Percentiles rank a stretch among this genome's conserved stretches.
These are phyloP conservation scores for Lepisosteus osseus DNA, from an alignment of 2,113 vertebrate genomes.

Conservation along the genomic window DNA sequence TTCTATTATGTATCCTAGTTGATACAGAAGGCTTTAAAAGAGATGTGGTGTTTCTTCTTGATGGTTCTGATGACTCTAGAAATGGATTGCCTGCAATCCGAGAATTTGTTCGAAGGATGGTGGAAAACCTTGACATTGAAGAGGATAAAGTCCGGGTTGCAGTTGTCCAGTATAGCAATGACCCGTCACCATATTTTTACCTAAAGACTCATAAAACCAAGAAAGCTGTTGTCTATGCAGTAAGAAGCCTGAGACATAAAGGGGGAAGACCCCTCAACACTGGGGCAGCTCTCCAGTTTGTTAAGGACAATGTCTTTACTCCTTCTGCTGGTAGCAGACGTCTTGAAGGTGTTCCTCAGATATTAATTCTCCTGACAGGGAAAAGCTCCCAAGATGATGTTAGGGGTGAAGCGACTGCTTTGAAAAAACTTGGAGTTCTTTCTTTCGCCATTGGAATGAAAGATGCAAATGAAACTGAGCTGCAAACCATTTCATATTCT, in stretches of 20 bases:
- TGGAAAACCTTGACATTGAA: constrained; percentile 63
- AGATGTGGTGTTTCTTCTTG: constrained; percentile 79
- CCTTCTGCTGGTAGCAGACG: constrained; percentile 17
- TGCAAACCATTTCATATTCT: constrained; percentile 75
- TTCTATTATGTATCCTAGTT: constrained; percentile 25
- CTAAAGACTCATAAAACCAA: constrained; percentile 59
- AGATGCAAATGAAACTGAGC: constrained; percentile 67
- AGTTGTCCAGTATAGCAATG: constrained; percentile 64
- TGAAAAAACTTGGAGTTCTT: constrained; percentile 66
- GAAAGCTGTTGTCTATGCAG: constrained; percentile 22
- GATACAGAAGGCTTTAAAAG: constrained; percentile 53
- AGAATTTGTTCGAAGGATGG: constrained; percentile 59
- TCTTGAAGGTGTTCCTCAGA: constrained; percentile 27
- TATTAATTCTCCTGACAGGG: constrained; percentile 63
- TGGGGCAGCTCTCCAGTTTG: constrained; percentile 40
- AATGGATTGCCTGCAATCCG: constrained; percentile 64
- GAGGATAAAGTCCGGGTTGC: constrained; percentile 58
- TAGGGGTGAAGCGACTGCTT: constrained; percentile 46
- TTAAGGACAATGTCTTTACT: constrained; percentile 38
- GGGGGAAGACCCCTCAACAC: constrained; percentile 48
- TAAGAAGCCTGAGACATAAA: constrained; percentile 46
- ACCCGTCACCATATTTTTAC: constrained; percentile 55
- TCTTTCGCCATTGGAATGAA: constrained; percentile 80
- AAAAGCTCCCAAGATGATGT: constrained; percentile 65
- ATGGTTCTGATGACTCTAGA: constrained; percentile 78